These are phyloP conservation scores for Ochotona curzoniae DNA, from an alignment of 2,113 vertebrate genomes.

Conservation along the genomic window DNA sequence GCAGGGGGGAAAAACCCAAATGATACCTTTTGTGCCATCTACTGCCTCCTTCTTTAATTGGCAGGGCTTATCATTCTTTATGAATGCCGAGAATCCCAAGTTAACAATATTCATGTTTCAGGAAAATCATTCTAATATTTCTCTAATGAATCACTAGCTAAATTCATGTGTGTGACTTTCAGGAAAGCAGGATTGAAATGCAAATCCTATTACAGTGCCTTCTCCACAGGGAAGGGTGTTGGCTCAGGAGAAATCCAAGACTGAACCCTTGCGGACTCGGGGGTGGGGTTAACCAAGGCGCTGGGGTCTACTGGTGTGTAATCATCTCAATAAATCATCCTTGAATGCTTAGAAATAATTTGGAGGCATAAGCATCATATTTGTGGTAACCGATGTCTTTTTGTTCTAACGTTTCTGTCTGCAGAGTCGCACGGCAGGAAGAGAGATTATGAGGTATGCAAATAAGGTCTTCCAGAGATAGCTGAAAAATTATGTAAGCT, in stretches of 20 bases:
- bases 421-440: conserved; percentile 18
- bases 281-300: conserved; percentile 36
- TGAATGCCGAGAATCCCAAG: conserved; percentile 75
- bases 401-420: conserved; percentile 72
- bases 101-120: conserved; percentile 80
- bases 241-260: conserved; percentile 59
- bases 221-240: neutral
- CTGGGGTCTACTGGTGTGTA: conserved; percentile 7
- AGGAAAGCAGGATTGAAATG: conserved; percentile 75
- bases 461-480: conserved; percentile 55
- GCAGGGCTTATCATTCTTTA: conserved; percentile 79
- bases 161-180: conserved; percentile 73
- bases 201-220: conserved; percentile 54
- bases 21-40: conserved; percentile 45
- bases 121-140: conserved; percentile 73
- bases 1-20: conserved; percentile 46
- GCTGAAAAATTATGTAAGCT: conserved; percentile 59
- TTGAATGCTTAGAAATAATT: conserved; percentile 67
- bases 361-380: conserved; percentile 35
- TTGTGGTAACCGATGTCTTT: conserved; percentile 37
- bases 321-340: conserved; percentile 59
- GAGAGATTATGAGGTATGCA: conserved; percentile 48
- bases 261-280: neutral
- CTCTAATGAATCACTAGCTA: conserved; percentile 72
- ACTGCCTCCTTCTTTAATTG: conserved; percentile 48